These are phyloP conservation scores for Idaea straminata DNA, from an alignment of 2,888 invertebrate species.

Conservation along the genomic window DNA sequence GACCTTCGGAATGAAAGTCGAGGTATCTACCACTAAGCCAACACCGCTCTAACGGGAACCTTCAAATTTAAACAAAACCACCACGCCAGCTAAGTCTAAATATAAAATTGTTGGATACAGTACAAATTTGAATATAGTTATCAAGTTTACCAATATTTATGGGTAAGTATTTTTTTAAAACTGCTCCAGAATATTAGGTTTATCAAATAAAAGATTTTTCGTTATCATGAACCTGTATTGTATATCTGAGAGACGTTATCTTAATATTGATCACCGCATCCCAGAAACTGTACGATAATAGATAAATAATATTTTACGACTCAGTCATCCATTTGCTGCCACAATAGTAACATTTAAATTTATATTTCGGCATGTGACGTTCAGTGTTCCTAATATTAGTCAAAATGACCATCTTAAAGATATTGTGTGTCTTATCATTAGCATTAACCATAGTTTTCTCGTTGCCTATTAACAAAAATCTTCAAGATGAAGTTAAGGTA, in stretches of 20 bases:
- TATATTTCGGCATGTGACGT: background rate
- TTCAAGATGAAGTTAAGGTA: background rate
- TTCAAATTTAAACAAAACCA: too few relatives aligned
- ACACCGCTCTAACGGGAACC: too few relatives aligned
- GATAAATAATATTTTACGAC: background rate
- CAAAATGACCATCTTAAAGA: background rate
- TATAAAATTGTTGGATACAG: too few relatives aligned
- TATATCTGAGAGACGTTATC: constrained; percentile 1
- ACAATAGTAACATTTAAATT: background rate
- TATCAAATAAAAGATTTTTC: background rate
- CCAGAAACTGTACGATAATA: background rate
- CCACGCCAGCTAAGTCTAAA: too few relatives aligned
- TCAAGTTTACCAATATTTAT: too few relatives aligned
- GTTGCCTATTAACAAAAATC: background rate
- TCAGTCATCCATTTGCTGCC: background rate
- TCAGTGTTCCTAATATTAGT: background rate
- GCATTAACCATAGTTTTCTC: background rate
- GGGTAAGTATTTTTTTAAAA: too few relatives aligned
- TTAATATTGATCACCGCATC: background rate
- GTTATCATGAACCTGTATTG: background rate
- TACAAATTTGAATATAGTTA: too few relatives aligned
- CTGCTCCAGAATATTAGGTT: background rate
- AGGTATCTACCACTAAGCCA: too few relatives aligned
- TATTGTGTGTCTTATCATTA: background rate
- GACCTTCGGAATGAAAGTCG: too few relatives aligned